Evolutionary conservation across 2,888 invertebrate species (phyloP).

Genomic region (Rhogogaster chlorosoma): DNA sequence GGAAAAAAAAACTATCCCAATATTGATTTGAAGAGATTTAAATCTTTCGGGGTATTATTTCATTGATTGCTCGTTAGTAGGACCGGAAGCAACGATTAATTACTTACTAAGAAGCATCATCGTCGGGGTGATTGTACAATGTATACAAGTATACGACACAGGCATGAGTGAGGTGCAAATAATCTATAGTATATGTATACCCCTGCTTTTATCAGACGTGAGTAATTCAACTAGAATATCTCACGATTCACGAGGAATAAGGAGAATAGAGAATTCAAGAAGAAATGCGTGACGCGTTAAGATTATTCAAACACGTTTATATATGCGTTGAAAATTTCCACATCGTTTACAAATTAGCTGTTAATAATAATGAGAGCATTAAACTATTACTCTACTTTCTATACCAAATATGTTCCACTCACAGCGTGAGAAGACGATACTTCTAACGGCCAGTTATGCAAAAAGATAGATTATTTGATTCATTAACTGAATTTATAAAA

Average conservation of each 20-base stretch:
- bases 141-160: neutral
- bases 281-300: neutral
- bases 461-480: neutral
- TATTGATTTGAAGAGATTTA: neutral
- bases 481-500: neutral
- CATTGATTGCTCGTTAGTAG: neutral
- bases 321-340: neutral
- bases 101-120: neutral
- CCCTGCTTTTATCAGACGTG: neutral
- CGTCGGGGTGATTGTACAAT: neutral
- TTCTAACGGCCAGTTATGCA: neutral
- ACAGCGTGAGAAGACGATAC: neutral
- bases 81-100: conserved; percentile 6
- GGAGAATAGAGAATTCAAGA: neutral
- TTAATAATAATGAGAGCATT: conserved; percentile 29
- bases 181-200: neutral
- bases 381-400: conserved; percentile 23
- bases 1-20: neutral
- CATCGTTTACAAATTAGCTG: neutral
- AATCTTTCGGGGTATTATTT: neutral
- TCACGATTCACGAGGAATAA: conserved; percentile 18
- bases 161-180: neutral
- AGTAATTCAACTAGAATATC: conserved; percentile 20
- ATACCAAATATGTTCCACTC: conserved; percentile 1
- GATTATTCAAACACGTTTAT: neutral